Evolutionary conservation across 2,888 invertebrate species (phyloP).

Genomic region (Phalera bucephala): DNA sequence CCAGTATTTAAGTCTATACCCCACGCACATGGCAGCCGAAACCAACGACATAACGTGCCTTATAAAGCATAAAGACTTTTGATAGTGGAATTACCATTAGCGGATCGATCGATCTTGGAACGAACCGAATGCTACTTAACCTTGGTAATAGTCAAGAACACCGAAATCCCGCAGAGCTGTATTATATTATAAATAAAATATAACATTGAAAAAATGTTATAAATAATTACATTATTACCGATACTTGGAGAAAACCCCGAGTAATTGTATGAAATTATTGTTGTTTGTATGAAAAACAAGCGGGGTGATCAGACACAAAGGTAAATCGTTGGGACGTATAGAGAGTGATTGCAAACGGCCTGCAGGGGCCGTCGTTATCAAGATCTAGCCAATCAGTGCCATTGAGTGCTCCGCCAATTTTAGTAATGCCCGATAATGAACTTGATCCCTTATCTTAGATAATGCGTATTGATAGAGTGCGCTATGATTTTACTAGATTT

Average conservation of each 20-base stretch:
- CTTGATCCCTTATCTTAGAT: conserved; percentile 20
- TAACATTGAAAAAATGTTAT: no score
- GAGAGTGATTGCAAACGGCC: conserved; percentile 38
- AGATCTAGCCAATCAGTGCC: conserved; percentile 70
- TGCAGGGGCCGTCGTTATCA: conserved; percentile 56
- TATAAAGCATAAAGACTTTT: no score
- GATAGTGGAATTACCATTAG: no score
- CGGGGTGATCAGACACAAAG: conserved; percentile 50
- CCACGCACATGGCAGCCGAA: no score
- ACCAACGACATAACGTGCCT: no score
- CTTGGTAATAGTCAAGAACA: no score
- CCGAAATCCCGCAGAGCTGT: no score
- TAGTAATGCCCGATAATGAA: conserved; percentile 38
- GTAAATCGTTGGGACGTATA: conserved; percentile 42
- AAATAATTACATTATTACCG: conserved; percentile 4
- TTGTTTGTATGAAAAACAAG: conserved; percentile 46
- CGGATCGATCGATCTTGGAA: no score
- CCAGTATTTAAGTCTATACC: no score
- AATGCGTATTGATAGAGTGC: background rate
- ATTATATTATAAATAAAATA: no score
- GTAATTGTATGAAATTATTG: conserved; percentile 29
- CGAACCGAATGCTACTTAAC: no score
- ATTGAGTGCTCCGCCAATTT: conserved; percentile 45
- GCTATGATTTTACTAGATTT: background rate
- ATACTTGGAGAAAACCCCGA: conserved; percentile 10